Percentiles rank a stretch among this genome's conserved stretches.
Evolutionary conservation across 2,888 invertebrate genomes (phyloP).

Genomic region (Lypha dubia): DNA sequence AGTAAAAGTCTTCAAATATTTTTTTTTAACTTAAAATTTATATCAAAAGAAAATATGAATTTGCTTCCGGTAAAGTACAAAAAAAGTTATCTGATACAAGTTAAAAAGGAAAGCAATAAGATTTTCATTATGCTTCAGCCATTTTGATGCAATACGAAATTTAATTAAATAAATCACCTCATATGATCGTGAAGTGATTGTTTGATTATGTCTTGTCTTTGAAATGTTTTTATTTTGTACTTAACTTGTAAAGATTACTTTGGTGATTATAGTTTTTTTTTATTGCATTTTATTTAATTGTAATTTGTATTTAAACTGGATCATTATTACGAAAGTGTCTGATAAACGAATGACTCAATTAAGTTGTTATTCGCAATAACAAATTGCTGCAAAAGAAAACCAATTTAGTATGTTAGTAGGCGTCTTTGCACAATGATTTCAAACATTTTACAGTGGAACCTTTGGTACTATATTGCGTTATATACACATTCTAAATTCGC

Average conservation of each 20-base stretch:
- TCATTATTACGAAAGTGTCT: background rate
- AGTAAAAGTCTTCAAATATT: background rate
- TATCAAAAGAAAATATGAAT: constrained; percentile 4
- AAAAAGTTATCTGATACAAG: background rate
- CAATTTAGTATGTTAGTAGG: background rate
- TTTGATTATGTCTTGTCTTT: background rate
- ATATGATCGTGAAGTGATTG: background rate
- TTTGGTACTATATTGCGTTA: background rate
- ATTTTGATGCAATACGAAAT: background rate
- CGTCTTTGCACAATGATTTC: background rate
- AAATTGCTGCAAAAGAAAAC: background rate
- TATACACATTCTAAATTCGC: too few species aligned
- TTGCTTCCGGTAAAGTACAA: constrained; percentile 32
- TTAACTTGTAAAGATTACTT: constrained; percentile 35
- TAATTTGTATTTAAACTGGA: constrained; percentile 3
- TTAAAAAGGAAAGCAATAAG: background rate
- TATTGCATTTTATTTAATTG: background rate
- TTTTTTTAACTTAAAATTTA: constrained; percentile 7
- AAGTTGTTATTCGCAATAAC: background rate
- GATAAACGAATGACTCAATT: background rate
- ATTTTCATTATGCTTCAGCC: constrained; percentile 5
- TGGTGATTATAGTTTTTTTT: constrained; percentile 23
- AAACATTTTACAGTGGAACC: background rate
- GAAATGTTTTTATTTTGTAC: constrained; percentile 3
- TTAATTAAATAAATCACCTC: background rate